Conservation (phyloP, 2,797 vertebrate genomes). For the Gymnodraco acuticeps region DNA sequence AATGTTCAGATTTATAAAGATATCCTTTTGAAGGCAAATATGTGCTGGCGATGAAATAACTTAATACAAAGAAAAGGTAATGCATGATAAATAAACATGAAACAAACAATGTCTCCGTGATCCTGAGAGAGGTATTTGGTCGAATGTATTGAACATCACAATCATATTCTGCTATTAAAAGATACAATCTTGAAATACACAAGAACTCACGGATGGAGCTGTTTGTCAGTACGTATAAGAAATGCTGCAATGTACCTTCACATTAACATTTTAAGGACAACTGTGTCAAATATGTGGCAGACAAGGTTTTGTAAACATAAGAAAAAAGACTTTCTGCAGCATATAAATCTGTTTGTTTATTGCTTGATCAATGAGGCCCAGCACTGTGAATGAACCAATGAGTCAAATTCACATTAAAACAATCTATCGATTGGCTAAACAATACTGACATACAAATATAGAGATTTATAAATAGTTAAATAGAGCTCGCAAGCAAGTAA, state of each 20-base stretch:
- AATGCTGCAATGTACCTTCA: conserved; percentile 36
- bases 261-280: conserved; percentile 24
- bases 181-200: conserved; percentile 31
- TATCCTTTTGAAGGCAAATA: conserved; percentile 75
- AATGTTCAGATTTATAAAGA: conserved; percentile 67
- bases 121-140: conserved; percentile 81
- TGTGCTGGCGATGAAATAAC: conserved; percentile 45
- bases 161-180: conserved; percentile 48
- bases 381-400: conserved; percentile 40
- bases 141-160: conserved; percentile 55
- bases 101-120: conserved; percentile 39
- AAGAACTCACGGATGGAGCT: conserved; percentile 12
- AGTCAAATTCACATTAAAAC: conserved; percentile 56
- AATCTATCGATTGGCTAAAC: conserved; percentile 57
- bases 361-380: conserved; percentile 69
- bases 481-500: conserved; percentile 31
- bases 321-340: conserved; percentile 21
- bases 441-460: conserved; percentile 69
- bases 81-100: conserved; percentile 12
- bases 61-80: conserved; percentile 8
- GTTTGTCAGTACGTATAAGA: conserved; percentile 29
- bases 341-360: conserved; percentile 62
- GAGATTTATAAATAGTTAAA: conserved; percentile 66
- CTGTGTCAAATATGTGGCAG: conserved; percentile 26
- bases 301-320: conserved; percentile 25